phyloP scores from a whole-genome alignment of 2,113 vertebrate species.

The Rhizomys pruinosus region DNA sequence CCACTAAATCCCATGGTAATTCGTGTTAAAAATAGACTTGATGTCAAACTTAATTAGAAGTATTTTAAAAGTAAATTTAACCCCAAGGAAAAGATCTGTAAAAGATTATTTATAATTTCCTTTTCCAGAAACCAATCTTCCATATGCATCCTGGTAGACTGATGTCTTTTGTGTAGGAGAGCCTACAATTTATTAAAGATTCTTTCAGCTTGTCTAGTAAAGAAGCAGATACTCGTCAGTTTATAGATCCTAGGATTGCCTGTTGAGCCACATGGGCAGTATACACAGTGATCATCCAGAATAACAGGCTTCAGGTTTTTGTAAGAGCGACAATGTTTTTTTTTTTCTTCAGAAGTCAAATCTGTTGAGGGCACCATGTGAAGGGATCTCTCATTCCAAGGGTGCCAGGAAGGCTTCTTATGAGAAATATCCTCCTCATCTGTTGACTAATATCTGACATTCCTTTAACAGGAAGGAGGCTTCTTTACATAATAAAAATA shows the following conservation, averaged over 20 bases:
- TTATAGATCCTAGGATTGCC: constrained; percentile 20
- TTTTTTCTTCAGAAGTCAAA: constrained; percentile 61
- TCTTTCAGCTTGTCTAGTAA: constrained; percentile 44
- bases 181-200: constrained; percentile 54
- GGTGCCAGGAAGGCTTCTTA: constrained; percentile 34
- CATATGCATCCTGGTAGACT: background rate
- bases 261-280: background rate
- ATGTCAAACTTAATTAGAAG: constrained; percentile 62
- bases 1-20: constrained; percentile 42
- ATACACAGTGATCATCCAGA: background rate
- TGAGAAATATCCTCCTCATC: constrained; percentile 30
- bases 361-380: constrained; percentile 3
- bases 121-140: constrained; percentile 37
- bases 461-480: constrained; percentile 52
- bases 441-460: constrained; percentile 54
- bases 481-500: constrained; percentile 56
- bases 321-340: constrained; percentile 20
- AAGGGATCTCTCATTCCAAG: constrained; percentile 46
- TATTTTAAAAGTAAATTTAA: constrained; percentile 65
- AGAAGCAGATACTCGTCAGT: constrained; percentile 31
- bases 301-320: constrained; percentile 41
- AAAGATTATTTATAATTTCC: constrained; percentile 55
- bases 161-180: background rate
- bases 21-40: constrained; percentile 47
- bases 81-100: constrained; percentile 44